Percentiles rank a stretch among this genome's conserved stretches.
Conservation (phyloP, 2,113 vertebrate species). For the Gorsachius goisagi region DNA sequence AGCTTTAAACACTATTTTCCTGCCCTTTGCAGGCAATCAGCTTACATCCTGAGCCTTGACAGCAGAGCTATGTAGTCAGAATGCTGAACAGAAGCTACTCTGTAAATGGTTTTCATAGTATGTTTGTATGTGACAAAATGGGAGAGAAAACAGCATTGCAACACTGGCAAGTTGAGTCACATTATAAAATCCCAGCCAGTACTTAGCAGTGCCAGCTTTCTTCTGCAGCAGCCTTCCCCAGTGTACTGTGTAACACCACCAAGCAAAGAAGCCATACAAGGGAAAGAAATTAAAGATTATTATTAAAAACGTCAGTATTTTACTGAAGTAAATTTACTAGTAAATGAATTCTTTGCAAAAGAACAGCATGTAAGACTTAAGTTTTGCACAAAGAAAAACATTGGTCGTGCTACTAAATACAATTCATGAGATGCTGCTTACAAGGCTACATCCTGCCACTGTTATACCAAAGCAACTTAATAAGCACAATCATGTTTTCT, state of each 20-base stretch:
- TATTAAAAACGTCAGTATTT: background rate
- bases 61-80: conserved; percentile 28
- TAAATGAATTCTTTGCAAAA: background rate
- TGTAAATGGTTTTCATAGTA: background rate
- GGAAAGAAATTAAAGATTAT: conserved; percentile 3
- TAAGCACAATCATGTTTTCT: background rate
- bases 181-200: background rate
- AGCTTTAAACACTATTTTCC: background rate
- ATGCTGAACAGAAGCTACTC: background rate
- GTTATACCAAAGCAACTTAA: background rate
- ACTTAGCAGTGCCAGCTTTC: background rate
- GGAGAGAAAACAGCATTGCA: conserved; percentile 2
- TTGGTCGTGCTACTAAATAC: background rate
- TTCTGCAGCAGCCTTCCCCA: background rate
- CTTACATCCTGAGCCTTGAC: background rate
- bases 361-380: background rate
- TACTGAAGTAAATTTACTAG: background rate
- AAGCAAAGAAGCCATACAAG: background rate
- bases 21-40: conserved; percentile 17
- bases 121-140: background rate
- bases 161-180: background rate
- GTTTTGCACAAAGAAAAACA: conserved; percentile 9
- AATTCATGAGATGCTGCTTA: background rate
- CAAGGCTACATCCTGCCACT: background rate
- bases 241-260: background rate